Conservation (phyloP, 2,888 invertebrate genomes). For the Ormyrus pomaceus region DNA sequence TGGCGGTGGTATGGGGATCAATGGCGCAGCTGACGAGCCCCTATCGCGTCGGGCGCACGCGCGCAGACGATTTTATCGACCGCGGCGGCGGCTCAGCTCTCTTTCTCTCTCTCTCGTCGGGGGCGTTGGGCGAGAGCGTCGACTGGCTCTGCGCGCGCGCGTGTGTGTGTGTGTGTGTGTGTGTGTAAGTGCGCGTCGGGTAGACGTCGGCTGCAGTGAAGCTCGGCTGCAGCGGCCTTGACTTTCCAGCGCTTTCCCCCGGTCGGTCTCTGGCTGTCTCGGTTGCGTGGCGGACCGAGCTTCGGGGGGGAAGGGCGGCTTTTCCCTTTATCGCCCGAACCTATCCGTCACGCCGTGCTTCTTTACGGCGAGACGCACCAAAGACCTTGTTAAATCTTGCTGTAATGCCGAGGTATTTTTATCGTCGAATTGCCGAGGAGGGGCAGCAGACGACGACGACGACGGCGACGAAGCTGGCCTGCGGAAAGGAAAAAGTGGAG, state of each 20-base stretch:
- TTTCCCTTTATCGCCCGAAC: slow-evolving; percentile 10
- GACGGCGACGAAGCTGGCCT: too few relatives aligned
- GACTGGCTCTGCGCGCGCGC: too few relatives aligned
- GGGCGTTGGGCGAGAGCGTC: slow-evolving; percentile 14
- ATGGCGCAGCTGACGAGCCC: slow-evolving; percentile 74
- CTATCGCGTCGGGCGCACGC: slow-evolving; percentile 67
- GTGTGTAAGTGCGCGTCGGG: slow-evolving; percentile 29
- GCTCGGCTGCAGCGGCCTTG: slow-evolving; percentile 68
- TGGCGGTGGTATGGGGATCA: slow-evolving; percentile 64
- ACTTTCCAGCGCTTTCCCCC: slow-evolving; percentile 60
- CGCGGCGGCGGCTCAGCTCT: slow-evolving; percentile 71
- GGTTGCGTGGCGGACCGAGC: too few relatives aligned
- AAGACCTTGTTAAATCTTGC: slow-evolving; percentile 26
- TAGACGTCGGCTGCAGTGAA: slow-evolving; percentile 40
- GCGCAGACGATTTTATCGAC: slow-evolving; percentile 75
- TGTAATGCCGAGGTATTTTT: background rate
- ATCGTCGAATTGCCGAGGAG: too few relatives aligned
- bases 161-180: background rate
- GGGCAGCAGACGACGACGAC: too few relatives aligned
- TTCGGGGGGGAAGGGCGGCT: background rate
- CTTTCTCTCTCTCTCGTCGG: slow-evolving; percentile 65
- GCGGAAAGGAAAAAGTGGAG: too few relatives aligned
- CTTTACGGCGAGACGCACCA: background rate
- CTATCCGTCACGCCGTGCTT: slow-evolving; percentile 26
- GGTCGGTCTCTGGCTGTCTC: too few relatives aligned